Evolutionary conservation across 2,113 vertebrate species (phyloP).

Genomic region (Carassius auratus): DNA sequence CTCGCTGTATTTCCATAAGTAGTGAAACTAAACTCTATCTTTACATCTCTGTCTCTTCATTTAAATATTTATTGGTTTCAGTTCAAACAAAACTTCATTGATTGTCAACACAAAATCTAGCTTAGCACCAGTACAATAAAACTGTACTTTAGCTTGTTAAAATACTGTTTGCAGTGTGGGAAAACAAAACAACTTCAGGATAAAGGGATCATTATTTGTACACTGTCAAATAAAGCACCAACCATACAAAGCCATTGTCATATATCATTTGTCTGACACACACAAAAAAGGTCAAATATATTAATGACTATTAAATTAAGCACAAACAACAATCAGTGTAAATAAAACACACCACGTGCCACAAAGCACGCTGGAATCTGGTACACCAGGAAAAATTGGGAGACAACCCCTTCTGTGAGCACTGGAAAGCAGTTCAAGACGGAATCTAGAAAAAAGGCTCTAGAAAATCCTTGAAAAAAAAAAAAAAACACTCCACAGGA

Average conservation of each 20-base stretch:
- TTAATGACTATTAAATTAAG: conserved; percentile 85
- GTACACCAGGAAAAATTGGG: conserved; percentile 47
- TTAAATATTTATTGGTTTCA: conserved; percentile 84
- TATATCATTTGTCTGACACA: conserved; percentile 75
- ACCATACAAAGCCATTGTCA: conserved; percentile 77
- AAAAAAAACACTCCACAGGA: conserved; percentile 42
- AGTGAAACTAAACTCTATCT: conserved; percentile 75
- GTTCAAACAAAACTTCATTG: conserved; percentile 81
- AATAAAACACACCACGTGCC: conserved; percentile 71
- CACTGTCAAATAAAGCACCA: conserved; percentile 80
- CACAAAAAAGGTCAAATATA: conserved; percentile 80
- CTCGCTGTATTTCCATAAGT: conserved; percentile 59
- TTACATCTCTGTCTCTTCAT: conserved; percentile 74
- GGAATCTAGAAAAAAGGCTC: conserved; percentile 30
- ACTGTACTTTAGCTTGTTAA: conserved; percentile 89
- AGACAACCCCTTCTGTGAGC: conserved; percentile 1
- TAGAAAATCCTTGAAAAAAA: conserved; percentile 22
- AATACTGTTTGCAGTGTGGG: conserved; percentile 77
- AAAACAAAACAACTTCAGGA: conserved; percentile 67
- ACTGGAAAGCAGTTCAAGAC: conserved; percentile 20
- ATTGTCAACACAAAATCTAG: conserved; percentile 88
- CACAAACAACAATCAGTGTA: conserved; percentile 75
- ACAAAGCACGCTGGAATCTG: conserved; percentile 66
- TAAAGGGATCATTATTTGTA: conserved; percentile 77
- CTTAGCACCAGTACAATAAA: conserved; percentile 99